Base-by-base conservation (phyloP, 2,888 invertebrate genomes). In the Ormia ochracea region DNA sequence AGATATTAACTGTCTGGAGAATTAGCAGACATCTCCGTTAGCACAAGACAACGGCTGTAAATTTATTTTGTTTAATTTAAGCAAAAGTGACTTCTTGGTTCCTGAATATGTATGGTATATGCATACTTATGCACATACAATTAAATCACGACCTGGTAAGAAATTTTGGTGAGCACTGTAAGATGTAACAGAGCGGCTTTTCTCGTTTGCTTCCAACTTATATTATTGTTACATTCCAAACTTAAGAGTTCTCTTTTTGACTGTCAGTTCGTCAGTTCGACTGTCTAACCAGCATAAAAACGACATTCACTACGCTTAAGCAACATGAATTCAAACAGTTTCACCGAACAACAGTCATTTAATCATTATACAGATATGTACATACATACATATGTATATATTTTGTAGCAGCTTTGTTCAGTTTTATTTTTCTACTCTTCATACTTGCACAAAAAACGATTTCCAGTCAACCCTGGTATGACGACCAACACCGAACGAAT, bases 141-240 rank as follows among this genome's bases (percentile, higher is more conserved):
- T 10, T 50, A 28, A 28, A 50, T 23, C n/a, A 48, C 48, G 12
- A 41, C 21, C 14, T 26, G 17, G 4, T 43, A n/a, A 1, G 4
- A 45, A 9, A 31, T 31, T 0, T 23, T 72, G 52, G 1, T 17
- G 19, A 23, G 7, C 28, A 61, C 21, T 72, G 70, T 61, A 72
- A 17, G 33, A 54, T 58, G 26, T 61, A 59, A 61, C 59, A 65
- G 69, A 81, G 48, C 65, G 21, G 69, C 33, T 70, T 74, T 69
- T 41, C 56, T 78, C 48, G 74, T 33, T 70, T 38, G 69, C 45
- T 77, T 66, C 58, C 65, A 74, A 81, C 81, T 70, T 74, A 70
- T 70, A 70, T 78, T 80, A 66, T 81, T 74, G 74, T 78, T 74
- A 78, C 77, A 81, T 78, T 70, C 74, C 78, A 76, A 59, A 59